Percentiles rank a stretch among this genome's conserved stretches.
phyloP scores from a whole-genome alignment of 1,140 invertebrate species.

The Zaprionus vittiger region DNA sequence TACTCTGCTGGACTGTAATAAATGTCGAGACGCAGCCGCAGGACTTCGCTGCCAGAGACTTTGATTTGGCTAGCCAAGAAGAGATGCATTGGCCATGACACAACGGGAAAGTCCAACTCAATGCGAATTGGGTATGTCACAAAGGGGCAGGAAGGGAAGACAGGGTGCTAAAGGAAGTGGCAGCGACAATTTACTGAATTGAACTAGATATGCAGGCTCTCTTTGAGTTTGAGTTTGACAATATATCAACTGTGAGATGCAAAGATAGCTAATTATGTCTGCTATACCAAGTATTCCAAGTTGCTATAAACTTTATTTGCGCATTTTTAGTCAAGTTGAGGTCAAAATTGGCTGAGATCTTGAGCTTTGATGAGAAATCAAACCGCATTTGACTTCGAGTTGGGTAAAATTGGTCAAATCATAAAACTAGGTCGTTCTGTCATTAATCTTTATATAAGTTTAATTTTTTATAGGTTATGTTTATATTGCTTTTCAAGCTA shows the following conservation, averaged over 20 bases:
- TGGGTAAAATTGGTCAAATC: too few species aligned
- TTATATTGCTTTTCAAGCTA: too few species aligned
- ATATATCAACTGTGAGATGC: background rate
- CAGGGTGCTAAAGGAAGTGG: background rate
- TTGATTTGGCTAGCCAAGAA: conserved; percentile 16
- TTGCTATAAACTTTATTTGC: background rate
- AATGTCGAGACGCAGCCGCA: conserved; percentile 27
- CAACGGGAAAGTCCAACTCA: background rate
- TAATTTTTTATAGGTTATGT: too few species aligned
- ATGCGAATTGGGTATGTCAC: background rate
- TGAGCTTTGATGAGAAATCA: too few species aligned
- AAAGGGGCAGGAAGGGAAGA: too few species aligned
- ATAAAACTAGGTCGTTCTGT: too few species aligned
- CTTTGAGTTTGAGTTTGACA: background rate
- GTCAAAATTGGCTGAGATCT: too few species aligned
- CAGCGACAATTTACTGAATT: conserved; percentile 2
- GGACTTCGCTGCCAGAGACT: conserved; percentile 4
- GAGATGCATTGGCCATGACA: conserved; percentile 7
- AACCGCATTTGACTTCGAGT: too few species aligned
- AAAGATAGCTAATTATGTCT: background rate
- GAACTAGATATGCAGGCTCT: conserved; percentile 3
- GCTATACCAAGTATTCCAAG: background rate
- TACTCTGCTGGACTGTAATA: conserved; percentile 23
- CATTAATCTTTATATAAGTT: too few species aligned
- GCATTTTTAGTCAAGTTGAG: too few species aligned